phyloP scores from a whole-genome alignment of 2,797 vertebrate species.

The Varecia variegata region DNA sequence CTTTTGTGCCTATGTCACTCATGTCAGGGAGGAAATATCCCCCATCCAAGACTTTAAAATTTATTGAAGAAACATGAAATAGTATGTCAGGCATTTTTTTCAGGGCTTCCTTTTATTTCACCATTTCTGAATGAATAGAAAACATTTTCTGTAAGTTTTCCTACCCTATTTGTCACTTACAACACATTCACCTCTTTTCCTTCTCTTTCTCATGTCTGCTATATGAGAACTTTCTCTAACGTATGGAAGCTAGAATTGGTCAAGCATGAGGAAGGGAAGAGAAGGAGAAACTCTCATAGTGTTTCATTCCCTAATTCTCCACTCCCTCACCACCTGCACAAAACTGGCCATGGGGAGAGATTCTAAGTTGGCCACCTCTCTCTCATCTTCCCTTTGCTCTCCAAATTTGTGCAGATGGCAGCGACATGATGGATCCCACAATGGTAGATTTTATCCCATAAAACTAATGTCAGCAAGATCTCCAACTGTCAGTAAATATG shows the following conservation, averaged over 20 bases:
- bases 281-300: not conserved
- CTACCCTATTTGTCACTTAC: not conserved
- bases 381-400: not conserved
- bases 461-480: constrained; percentile 15
- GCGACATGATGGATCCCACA: not conserved
- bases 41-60: not conserved
- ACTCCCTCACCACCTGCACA: not conserved
- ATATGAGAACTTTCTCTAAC: not conserved
- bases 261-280: not conserved
- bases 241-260: not conserved
- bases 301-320: not conserved
- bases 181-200: not conserved
- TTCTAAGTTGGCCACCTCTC: not conserved
- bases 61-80: not conserved
- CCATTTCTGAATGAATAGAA: not conserved
- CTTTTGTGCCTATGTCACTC: not conserved
- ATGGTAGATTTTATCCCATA: not conserved
- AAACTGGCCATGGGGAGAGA: not conserved
- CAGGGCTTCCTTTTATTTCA: not conserved
- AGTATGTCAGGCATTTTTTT: not conserved
- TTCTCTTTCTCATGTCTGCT: not conserved
- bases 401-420: not conserved
- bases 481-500: not conserved
- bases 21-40: not conserved
- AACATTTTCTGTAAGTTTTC: not conserved